These are phyloP conservation scores for Clarias pachynema DNA, from an alignment of 2,797 vertebrate species.

Conservation along the genomic window DNA sequence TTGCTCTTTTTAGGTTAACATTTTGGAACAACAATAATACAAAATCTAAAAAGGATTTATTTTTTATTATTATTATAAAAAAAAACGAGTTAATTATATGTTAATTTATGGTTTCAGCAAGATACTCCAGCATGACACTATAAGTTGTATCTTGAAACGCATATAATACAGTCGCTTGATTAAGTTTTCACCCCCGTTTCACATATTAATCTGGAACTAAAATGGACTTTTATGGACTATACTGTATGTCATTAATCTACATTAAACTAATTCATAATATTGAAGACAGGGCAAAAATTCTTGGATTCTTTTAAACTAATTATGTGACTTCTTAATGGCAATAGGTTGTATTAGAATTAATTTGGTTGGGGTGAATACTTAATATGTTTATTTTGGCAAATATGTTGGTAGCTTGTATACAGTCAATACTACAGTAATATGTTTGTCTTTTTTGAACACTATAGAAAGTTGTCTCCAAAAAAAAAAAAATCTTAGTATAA, in stretches of 20 bases:
- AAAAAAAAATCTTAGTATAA: slow-evolving; percentile 3
- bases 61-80: too few species aligned
- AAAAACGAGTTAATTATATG: background rate
- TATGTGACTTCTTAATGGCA: background rate
- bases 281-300: background rate
- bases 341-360: background rate
- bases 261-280: background rate
- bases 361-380: background rate
- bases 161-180: slow-evolving; percentile 7
- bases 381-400: slow-evolving; percentile 20
- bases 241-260: background rate
- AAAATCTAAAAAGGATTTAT: slow-evolving; percentile 1
- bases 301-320: background rate
- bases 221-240: background rate
- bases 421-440: too few species aligned
- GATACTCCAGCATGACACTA: background rate
- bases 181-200: background rate
- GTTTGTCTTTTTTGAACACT: slow-evolving; percentile 20
- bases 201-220: background rate
- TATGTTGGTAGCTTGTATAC: slow-evolving; percentile 27
- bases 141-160: background rate
- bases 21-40: slow-evolving; percentile 1
- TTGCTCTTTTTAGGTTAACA: background rate
- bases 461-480: slow-evolving; percentile 18
- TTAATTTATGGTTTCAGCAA: background rate